These are phyloP conservation scores for Polyergus mexicanus DNA, from an alignment of 1,140 invertebrate genomes.

Conservation along the genomic window DNA sequence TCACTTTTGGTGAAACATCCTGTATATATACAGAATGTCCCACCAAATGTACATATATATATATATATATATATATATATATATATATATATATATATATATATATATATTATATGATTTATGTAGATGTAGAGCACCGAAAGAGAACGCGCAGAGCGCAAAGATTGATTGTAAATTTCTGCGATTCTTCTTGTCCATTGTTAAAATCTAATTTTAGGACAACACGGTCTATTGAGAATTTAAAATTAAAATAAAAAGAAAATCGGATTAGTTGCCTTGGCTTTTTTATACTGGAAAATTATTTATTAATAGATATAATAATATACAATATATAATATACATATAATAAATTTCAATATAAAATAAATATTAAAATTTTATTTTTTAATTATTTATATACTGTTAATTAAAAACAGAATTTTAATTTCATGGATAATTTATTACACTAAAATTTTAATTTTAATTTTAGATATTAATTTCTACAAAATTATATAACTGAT, in stretches of 20 bases:
- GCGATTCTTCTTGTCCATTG: no score
- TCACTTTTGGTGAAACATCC: no score
- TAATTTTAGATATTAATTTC: neutral
- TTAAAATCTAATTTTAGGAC: no score
- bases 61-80: no score
- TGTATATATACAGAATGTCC: no score
- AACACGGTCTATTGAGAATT: neutral
- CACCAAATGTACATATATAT: no score
- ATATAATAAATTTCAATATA: neutral
- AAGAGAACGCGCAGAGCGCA: no score
- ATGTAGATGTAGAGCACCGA: no score
- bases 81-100: no score
- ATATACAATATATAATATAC: no score
- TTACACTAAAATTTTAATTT: neutral
- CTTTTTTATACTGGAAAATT: neutral
- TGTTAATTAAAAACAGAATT: neutral
- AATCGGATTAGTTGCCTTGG: neutral
- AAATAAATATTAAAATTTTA: conserved; percentile 9
- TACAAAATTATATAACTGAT: neutral
- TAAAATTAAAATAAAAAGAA: neutral
- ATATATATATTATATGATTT: no score
- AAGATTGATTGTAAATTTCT: no score
- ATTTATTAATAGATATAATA: conserved; percentile 18
- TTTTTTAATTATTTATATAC: neutral
- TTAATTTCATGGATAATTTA: neutral